Evolutionary conservation across 2,113 vertebrate genomes (phyloP).

Genomic region (Corythaixoides concolor): DNA sequence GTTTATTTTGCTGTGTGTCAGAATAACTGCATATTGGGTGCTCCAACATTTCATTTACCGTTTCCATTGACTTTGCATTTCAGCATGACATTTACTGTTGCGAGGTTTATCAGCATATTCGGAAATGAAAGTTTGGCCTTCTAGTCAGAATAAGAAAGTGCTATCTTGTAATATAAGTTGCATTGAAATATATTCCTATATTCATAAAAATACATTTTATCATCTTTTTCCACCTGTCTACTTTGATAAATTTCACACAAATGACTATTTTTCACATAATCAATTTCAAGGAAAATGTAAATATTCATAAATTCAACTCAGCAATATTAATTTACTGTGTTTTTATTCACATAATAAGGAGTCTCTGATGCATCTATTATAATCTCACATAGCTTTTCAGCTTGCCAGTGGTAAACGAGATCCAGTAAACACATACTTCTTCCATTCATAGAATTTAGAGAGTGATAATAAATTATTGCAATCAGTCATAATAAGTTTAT

Average conservation of each 20-base stretch:
- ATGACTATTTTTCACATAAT: constrained; percentile 32
- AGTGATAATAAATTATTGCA: not conserved
- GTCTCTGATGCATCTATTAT: constrained; percentile 21
- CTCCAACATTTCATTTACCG: not conserved
- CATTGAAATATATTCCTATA: not conserved
- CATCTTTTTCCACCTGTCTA: constrained; percentile 23
- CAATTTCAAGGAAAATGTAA: constrained; percentile 35
- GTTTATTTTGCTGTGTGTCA: not conserved
- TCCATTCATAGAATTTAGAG: not conserved
- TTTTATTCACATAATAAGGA: constrained; percentile 10
- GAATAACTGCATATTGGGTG: not conserved
- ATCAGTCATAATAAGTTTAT: not conserved
- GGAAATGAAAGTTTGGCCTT: constrained; percentile 18
- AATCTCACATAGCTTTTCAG: constrained; percentile 13
- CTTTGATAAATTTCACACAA: constrained; percentile 23
- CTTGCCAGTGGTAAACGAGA: constrained; percentile 10
- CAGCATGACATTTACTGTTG: not conserved
- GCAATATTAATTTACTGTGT: constrained; percentile 1
- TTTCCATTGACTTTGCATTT: constrained; percentile 25
- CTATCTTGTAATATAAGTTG: not conserved
- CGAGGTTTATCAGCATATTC: not conserved
- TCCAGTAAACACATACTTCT: not conserved
- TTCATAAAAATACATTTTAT: constrained; percentile 16
- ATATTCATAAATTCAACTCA: constrained; percentile 21
- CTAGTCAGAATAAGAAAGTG: not conserved